Conservation (phyloP, 2,888 invertebrate genomes). For the Encarsia formosa region DNA sequence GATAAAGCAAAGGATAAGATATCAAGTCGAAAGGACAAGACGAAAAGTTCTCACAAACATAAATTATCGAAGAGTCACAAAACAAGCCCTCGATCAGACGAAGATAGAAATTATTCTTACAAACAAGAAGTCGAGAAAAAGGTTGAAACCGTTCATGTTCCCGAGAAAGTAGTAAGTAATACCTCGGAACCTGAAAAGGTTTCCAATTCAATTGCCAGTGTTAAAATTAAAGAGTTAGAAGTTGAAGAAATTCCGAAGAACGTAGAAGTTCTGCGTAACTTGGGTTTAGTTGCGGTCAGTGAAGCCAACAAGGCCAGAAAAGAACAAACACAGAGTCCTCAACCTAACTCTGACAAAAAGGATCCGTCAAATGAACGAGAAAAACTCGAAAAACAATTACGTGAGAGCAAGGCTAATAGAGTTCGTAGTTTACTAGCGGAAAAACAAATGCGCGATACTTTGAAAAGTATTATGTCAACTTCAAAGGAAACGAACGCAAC, state of each 20-base stretch:
- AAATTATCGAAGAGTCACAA: constrained; percentile 5
- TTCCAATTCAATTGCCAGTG: not conserved
- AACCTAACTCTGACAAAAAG: constrained; percentile 24
- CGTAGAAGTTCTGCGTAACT: constrained; percentile 40
- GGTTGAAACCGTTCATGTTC: not conserved
- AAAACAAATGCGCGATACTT: constrained; percentile 45
- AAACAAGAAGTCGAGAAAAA: not conserved
- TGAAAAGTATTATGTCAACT: constrained; percentile 35
- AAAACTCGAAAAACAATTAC: constrained; percentile 41
- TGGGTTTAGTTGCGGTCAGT: constrained; percentile 41
- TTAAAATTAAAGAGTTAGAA: not conserved
- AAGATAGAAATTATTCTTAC: not conserved
- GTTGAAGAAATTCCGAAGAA: constrained; percentile 32
- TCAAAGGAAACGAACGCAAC: constrained; percentile 10
- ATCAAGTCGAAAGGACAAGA: constrained; percentile 39
- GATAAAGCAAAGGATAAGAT: constrained; percentile 38
- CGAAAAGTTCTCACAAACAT: constrained; percentile 29
- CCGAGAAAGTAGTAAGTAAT: not conserved
- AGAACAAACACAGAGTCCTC: constrained; percentile 32
- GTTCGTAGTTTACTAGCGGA: constrained; percentile 43
- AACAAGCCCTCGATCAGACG: not conserved
- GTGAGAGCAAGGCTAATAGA: constrained; percentile 44
- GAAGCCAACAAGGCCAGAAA: constrained; percentile 32
- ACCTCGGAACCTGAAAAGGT: not conserved
- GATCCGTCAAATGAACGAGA: constrained; percentile 34